Evolutionary conservation across 2,888 invertebrate genomes (phyloP).

Genomic region (Cephus pygmeus): DNA sequence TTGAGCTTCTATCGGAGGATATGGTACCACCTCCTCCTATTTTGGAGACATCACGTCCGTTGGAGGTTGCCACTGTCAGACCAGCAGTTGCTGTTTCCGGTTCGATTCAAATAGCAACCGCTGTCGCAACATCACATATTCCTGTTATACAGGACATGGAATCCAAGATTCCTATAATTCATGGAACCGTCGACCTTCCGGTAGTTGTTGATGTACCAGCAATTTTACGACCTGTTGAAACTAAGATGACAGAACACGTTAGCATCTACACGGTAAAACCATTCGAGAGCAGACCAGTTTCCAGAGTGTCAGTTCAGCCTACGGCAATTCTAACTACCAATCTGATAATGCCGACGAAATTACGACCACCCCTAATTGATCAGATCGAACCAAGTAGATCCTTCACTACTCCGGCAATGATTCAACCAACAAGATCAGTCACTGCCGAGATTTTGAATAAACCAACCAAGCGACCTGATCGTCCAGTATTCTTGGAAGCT

Average conservation of each 20-base stretch:
- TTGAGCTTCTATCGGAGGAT: constrained; percentile 60
- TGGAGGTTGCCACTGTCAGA: constrained; percentile 53
- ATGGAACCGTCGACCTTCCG: constrained; percentile 62
- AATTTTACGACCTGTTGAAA: constrained; percentile 48
- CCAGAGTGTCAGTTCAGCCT: constrained; percentile 51
- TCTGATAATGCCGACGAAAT: constrained; percentile 46
- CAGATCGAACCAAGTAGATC: constrained; percentile 39
- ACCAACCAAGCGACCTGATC: constrained; percentile 24
- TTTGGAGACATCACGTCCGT: constrained; percentile 43
- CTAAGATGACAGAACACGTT: constrained; percentile 50
- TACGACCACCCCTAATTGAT: constrained; percentile 40
- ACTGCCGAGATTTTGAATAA: background rate
- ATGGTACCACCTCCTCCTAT: constrained; percentile 58
- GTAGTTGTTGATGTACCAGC: constrained; percentile 58
- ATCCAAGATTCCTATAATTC: constrained; percentile 62
- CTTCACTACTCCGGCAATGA: constrained; percentile 24
- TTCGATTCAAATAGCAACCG: constrained; percentile 61
- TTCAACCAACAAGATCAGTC: constrained; percentile 26
- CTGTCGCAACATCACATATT: constrained; percentile 59
- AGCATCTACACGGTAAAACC: constrained; percentile 60
- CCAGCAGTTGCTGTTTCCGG: constrained; percentile 59
- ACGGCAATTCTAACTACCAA: constrained; percentile 48
- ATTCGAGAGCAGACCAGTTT: constrained; percentile 54
- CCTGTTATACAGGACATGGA: constrained; percentile 60
- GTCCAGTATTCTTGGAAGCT: constrained; percentile 52